A percentile compares a stretch with the other conserved stretches of the same genome.
Conservation (phyloP, 2,888 invertebrate genomes). For the Zygaena filipendulae region DNA sequence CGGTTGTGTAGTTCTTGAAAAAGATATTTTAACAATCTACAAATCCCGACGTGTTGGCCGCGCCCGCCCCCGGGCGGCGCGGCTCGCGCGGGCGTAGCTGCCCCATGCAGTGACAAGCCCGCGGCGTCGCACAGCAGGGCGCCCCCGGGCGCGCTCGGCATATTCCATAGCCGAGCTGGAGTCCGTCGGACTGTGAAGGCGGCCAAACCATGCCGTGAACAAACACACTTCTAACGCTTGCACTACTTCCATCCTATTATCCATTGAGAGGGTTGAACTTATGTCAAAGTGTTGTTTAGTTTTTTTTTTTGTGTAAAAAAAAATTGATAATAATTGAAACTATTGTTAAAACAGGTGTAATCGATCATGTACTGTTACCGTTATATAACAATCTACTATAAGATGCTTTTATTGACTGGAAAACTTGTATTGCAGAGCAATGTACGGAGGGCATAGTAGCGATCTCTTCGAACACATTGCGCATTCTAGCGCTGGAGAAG, state of each 20-base stretch:
- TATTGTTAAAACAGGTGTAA: too few species aligned
- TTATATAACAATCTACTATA: too few species aligned
- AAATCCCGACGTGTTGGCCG: slow-evolving; percentile 45
- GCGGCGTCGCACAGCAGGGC: slow-evolving; percentile 73
- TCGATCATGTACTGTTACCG: too few species aligned
- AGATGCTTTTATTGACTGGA: too few species aligned
- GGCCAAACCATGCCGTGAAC: slow-evolving; percentile 73
- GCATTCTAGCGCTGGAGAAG: slow-evolving; percentile 98
- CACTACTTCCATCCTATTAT: neutral
- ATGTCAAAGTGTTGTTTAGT: too few species aligned
- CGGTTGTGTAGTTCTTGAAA: too few species aligned
- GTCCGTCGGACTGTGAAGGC: slow-evolving; percentile 74
- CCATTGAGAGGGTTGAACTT: too few species aligned
- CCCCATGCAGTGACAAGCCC: slow-evolving; percentile 60
- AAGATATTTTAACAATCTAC: too few species aligned
- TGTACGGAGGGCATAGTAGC: slow-evolving; percentile 99
- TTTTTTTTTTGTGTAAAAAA: too few species aligned
- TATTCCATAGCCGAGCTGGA: slow-evolving; percentile 82
- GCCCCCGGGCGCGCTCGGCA: slow-evolving; percentile 70
- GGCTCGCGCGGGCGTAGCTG: slow-evolving; percentile 68
- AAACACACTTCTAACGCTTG: slow-evolving; percentile 24
- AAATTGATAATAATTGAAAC: too few species aligned
- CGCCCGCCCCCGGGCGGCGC: slow-evolving; percentile 34
- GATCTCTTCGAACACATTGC: slow-evolving; percentile 95
- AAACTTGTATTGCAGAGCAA: slow-evolving; percentile 73